Conservation (phyloP, 2,113 vertebrate species). For the Ancistrus triradiatus region DNA sequence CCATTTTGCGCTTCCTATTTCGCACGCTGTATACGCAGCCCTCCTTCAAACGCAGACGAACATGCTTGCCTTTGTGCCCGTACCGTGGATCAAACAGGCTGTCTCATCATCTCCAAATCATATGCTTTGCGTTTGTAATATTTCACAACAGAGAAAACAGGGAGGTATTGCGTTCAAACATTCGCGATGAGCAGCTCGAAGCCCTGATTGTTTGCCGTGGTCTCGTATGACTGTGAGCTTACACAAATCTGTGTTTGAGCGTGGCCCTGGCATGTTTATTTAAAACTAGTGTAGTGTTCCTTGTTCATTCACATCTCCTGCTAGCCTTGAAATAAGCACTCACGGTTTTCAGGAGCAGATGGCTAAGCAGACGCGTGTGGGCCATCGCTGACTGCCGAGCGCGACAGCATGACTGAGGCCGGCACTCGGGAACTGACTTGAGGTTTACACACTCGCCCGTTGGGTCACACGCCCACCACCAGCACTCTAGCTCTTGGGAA, state of each 20-base stretch:
- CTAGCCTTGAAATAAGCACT: slow-evolving; percentile 34
- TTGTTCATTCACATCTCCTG: slow-evolving; percentile 28
- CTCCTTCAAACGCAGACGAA: too few relatives aligned
- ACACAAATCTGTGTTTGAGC: too few relatives aligned
- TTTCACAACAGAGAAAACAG: too few relatives aligned
- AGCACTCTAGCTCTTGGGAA: slow-evolving; percentile 1
- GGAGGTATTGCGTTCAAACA: too few relatives aligned
- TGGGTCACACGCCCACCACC: slow-evolving; percentile 24
- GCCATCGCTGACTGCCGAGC: slow-evolving; percentile 35
- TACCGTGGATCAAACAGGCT: too few relatives aligned
- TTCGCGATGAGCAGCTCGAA: not conserved
- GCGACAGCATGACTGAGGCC: slow-evolving; percentile 25
- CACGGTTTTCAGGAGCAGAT: slow-evolving; percentile 47
- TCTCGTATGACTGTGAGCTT: too few relatives aligned
- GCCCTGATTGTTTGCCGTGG: slow-evolving; percentile 7
- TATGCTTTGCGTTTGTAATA: too few relatives aligned
- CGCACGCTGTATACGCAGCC: not conserved
- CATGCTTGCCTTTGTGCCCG: too few relatives aligned
- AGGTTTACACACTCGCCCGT: slow-evolving; percentile 9
- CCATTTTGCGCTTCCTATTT: slow-evolving; percentile 12
- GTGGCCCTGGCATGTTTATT: too few relatives aligned
- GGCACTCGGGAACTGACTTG: slow-evolving; percentile 34
- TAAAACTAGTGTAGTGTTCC: too few relatives aligned
- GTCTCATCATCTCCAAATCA: too few relatives aligned
- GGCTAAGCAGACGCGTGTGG: slow-evolving; percentile 49